Base-by-base conservation (phyloP, 2,113 vertebrate species). In the Hipposideros armiger region DNA sequence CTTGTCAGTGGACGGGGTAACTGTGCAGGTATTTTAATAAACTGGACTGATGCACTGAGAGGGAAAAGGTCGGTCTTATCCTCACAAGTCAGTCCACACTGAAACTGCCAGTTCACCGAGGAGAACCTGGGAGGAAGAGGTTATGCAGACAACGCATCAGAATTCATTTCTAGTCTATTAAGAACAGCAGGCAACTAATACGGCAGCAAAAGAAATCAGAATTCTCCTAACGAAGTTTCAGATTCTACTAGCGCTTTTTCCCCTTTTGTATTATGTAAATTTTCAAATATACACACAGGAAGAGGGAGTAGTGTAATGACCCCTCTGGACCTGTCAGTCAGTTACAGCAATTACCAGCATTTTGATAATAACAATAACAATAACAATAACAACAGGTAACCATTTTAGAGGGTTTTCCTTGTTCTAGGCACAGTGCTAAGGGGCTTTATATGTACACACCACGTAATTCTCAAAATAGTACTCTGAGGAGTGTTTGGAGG, bases 31-130 rank as follows among this genome's bases (percentile, higher is more conserved):
- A 99, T 97, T 90, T 99, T 97, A 90, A 98, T 99, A 92, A 99
- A 99, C 69, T 99, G 99, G 81, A 99, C 99, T 0, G 99, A 99
- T 3, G 98, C 99, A 4, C 99, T 98, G 95, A 99, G 67, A 22
- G 99, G 98, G 83, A 99, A 98, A 67, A 98, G 89, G 96, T 98
- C 93, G 4, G 92, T 11, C 45, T 95, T 97, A 72, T 98, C 98
- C 32, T 92, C 80, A 97, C 99, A 99, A 42, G 91, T 87, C 15
- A 99, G 97, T 70, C 98, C 99, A 30, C 99, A 99, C 73, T 99
- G 98, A 81, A 99, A 97, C 86, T 98, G 97, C 99, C 99, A 99
- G 4, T 96, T 97, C 47, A 98, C 96, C 0, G 97, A 90, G 50
- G 98, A 99, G 89, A 99, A 98, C 96, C 99, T 99, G 96, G 50